These are phyloP conservation scores for Eupithecia dodoneata DNA, from an alignment of 2,888 invertebrate genomes.

Conservation along the genomic window DNA sequence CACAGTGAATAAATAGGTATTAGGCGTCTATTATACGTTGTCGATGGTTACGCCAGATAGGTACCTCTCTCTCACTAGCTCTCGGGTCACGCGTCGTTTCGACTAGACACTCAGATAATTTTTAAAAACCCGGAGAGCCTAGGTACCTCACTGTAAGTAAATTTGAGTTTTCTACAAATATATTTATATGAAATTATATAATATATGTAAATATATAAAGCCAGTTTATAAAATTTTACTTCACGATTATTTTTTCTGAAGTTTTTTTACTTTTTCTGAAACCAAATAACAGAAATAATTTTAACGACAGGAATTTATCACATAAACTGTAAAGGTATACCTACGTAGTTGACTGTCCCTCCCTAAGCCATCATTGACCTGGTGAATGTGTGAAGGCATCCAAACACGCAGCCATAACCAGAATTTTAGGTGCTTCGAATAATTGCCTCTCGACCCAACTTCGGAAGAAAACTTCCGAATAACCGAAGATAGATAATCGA, in stretches of 20 bases:
- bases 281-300: neutral
- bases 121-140: no score
- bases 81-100: no score
- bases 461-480: slow-evolving; percentile 26
- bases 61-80: no score
- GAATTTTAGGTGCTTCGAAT: slow-evolving; percentile 17
- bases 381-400: slow-evolving; percentile 25
- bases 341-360: slow-evolving; percentile 17
- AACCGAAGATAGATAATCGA: slow-evolving; percentile 16
- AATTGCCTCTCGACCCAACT: slow-evolving; percentile 17
- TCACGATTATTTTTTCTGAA: neutral
- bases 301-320: no score
- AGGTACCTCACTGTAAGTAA: neutral
- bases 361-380: slow-evolving; percentile 5
- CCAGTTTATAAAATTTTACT: neutral
- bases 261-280: neutral
- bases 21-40: no score
- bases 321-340: no score
- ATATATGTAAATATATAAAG: no score
- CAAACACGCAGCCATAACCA: slow-evolving; percentile 18
- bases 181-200: neutral
- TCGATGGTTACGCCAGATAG: no score
- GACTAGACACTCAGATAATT: no score
- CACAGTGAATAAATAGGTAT: no score
- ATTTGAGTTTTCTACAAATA: neutral